Evolutionary conservation across 2,888 invertebrate species (phyloP).

Genomic region (Eupithecia subfuscata): DNA sequence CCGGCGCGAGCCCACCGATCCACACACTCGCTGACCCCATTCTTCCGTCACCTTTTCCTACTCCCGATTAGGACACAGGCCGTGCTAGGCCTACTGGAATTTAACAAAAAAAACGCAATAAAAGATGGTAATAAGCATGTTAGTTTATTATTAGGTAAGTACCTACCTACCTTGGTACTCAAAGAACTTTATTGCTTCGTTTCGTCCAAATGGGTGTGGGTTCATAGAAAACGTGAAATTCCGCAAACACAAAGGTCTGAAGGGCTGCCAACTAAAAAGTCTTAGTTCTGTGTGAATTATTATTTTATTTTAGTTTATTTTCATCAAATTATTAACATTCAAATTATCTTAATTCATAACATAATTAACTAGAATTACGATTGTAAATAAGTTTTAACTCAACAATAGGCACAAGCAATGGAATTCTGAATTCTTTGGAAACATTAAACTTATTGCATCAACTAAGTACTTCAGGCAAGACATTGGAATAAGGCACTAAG

Average conservation of each 20-base stretch:
- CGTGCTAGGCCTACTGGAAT: too few species aligned
- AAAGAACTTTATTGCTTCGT: too few species aligned
- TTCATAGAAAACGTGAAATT: too few species aligned
- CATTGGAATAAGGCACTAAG: conserved; percentile 66
- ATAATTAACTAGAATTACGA: conserved; percentile 11
- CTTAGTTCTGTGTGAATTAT: conserved; percentile 31
- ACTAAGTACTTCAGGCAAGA: conserved; percentile 62
- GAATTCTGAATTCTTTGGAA: conserved; percentile 39
- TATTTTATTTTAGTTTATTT: conserved; percentile 35
- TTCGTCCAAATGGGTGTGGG: not conserved
- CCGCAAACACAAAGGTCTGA: not conserved
- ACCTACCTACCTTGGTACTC: too few species aligned
- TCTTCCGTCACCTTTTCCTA: too few species aligned
- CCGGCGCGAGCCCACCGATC: too few species aligned
- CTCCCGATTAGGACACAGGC: too few species aligned
- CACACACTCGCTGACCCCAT: too few species aligned
- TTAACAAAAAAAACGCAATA: too few species aligned
- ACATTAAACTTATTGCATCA: conserved; percentile 42
- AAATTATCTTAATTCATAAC: conserved; percentile 20
- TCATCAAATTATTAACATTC: conserved; percentile 23
- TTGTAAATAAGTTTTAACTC: conserved; percentile 30
- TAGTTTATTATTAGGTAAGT: too few species aligned
- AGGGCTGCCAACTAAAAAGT: not conserved
- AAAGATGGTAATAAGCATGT: too few species aligned
- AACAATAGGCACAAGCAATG: conserved; percentile 33